phyloP scores from a whole-genome alignment of 1,140 invertebrate genomes.

The Teleopsis dalmanni region DNA sequence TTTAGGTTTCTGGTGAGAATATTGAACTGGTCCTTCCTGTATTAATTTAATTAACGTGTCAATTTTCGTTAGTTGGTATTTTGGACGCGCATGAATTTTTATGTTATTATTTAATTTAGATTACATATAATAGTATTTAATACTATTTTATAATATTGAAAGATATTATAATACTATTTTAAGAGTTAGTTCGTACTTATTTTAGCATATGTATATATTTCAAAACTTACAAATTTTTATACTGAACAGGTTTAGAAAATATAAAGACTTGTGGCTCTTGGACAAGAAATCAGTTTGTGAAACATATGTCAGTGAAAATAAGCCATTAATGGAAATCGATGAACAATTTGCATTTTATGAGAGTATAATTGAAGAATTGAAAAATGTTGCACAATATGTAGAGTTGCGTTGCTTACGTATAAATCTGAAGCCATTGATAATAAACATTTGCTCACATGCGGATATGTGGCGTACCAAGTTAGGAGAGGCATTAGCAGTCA shows the following conservation, averaged over 20 bases:
- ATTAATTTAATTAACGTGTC: no score
- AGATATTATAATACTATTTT: no score
- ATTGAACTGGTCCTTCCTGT: no score
- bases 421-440: conserved; percentile 57
- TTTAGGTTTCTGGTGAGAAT: no score
- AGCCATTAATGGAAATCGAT: conserved; percentile 67
- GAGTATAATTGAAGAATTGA: conserved; percentile 63
- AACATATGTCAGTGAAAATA: conserved; percentile 64
- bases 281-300: conserved; percentile 69
- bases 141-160: no score
- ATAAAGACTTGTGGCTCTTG: conserved; percentile 66
- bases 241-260: conserved; percentile 32
- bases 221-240: no score
- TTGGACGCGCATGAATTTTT: no score
- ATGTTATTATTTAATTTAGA: background rate
- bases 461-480: conserved; percentile 62
- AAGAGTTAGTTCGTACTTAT: no score
- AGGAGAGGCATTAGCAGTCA: conserved; percentile 52
- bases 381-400: conserved; percentile 50
- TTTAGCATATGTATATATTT: no score
- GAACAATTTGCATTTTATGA: conserved; percentile 77
- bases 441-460: conserved; percentile 57
- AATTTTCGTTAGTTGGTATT: no score
- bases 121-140: no score
- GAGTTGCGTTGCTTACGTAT: conserved; percentile 61